Base-by-base conservation (phyloP, 1,140 invertebrate species). In the Drosophila trapezifrons region DNA sequence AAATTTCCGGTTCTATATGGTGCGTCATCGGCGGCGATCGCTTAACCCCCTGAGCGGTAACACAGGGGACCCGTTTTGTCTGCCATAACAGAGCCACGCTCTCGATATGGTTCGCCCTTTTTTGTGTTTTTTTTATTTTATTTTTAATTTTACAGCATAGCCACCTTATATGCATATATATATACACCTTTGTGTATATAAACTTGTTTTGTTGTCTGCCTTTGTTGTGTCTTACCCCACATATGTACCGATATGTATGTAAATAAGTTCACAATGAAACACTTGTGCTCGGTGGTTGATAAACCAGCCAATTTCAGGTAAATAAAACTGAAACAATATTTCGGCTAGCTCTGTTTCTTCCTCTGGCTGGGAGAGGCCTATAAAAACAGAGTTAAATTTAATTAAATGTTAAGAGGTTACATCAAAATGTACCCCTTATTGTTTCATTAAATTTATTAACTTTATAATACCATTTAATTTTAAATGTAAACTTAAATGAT, bases 301-400 rank as follows among this genome's bases (percentile, higher is more conserved):
- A 70, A 75, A 87, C 86, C 83, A 77, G 83, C 78, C 71, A 87
- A 87, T 77, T 85, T 78, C 59, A 38, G 64, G 76, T 66, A 83
- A 86, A 86, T 83, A 87, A 79, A 76, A 82, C 78, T 82, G 83
- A 85, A 82, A 86, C 60, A 86, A 87, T 78, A 87, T 67, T 66
- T 57, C 60, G 45, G 55, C n/a, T 38, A 13, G 38, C 32, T 57
- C 25, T 17, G 49, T 38, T 57, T 57, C 32, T 29, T 56, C 42
- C 55, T 55, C 5, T 22, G 5, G 9, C 13, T 54, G 25, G 63
- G 17, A 49, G 42, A 55, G 32, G 37, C 45, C 49, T 22, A n/a
- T 22, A 1, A 17, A 40, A 75, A 25, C 4, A 1, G 20, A 35
- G 12, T 56, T 15, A 5, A 60, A 17, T 17, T 25, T 18, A 32